Evolutionary conservation across 2,113 vertebrate species (phyloP).

Genomic region (Gallinago media): DNA sequence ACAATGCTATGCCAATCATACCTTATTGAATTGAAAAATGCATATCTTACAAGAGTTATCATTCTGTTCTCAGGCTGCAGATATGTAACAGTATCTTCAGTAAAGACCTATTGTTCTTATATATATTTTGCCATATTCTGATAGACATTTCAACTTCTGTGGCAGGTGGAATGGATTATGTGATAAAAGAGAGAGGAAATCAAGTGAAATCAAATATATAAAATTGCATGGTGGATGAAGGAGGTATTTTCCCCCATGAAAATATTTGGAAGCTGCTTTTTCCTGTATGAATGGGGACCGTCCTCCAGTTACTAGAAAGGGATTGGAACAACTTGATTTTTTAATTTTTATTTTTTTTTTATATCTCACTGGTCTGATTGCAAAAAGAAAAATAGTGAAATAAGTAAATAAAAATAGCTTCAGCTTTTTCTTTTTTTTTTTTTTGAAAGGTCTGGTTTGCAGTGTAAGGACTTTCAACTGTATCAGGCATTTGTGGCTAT

Average conservation of each 20-base stretch:
- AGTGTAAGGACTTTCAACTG: not conserved
- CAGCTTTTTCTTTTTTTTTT: not conserved
- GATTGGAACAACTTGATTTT: not conserved
- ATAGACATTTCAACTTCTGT: not conserved
- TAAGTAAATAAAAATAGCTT: not conserved
- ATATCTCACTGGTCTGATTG: not conserved
- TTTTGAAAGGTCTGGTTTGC: not conserved
- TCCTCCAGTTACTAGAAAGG: not conserved
- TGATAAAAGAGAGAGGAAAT: not conserved
- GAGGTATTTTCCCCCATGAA: not conserved
- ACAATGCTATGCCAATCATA: not conserved
- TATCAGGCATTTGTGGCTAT: not conserved
- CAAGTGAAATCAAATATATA: not conserved
- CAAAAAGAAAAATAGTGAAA: not conserved
- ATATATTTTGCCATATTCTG: not conserved
- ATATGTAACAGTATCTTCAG: not conserved
- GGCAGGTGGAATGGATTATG: not conserved
- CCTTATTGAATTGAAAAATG: conserved; percentile 13
- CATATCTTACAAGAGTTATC: not conserved
- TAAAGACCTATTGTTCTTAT: not conserved
- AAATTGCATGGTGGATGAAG: not conserved
- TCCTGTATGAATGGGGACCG: not conserved
- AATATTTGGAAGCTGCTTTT: not conserved
- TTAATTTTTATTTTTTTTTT: too few species aligned
- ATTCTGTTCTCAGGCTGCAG: not conserved